phyloP scores from a whole-genome alignment of 1,140 invertebrate genomes.

The Charaxes varanes region DNA sequence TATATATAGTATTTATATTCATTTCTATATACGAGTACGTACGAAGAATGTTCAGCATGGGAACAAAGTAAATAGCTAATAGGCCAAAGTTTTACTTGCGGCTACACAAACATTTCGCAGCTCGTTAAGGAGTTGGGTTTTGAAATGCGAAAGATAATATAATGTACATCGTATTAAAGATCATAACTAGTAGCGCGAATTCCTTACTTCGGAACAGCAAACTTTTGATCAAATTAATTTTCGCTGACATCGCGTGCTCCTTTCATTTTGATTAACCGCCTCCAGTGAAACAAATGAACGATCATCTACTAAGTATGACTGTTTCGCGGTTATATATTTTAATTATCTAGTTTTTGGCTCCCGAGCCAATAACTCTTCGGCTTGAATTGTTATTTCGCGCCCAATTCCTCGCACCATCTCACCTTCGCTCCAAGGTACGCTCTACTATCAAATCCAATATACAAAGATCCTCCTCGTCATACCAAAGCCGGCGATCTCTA shows the following conservation, averaged over 20 bases:
- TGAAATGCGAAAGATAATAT: conserved; percentile 25
- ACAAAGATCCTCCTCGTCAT: too few species aligned
- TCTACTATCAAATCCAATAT: too few species aligned
- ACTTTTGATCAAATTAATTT: conserved; percentile 63
- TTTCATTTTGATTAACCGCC: conserved; percentile 57
- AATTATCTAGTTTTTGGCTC: conserved; percentile 2
- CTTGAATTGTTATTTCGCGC: too few species aligned
- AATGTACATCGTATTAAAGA: conserved; percentile 44
- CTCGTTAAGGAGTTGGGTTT: conserved; percentile 8
- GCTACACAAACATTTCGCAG: conserved; percentile 6
- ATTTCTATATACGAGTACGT: too few species aligned
- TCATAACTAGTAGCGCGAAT: conserved; percentile 49
- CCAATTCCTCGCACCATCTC: too few species aligned
- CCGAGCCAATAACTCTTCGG: too few species aligned
- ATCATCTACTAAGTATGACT: conserved; percentile 10
- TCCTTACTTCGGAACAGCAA: conserved; percentile 38
- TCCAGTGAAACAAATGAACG: conserved; percentile 38
- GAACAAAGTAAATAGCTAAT: not conserved
- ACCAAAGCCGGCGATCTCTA: too few species aligned
- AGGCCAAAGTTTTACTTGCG: not conserved
- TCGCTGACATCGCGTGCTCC: conserved; percentile 39
- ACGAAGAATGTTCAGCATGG: too few species aligned
- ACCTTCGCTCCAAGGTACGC: too few species aligned
- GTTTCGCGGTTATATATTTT: conserved; percentile 7
- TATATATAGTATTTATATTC: too few species aligned